A percentile compares a stretch with the other conserved stretches of the same genome.
Evolutionary conservation across 2,797 vertebrate genomes (phyloP).

Genomic region (Sebastes oblongus): DNA sequence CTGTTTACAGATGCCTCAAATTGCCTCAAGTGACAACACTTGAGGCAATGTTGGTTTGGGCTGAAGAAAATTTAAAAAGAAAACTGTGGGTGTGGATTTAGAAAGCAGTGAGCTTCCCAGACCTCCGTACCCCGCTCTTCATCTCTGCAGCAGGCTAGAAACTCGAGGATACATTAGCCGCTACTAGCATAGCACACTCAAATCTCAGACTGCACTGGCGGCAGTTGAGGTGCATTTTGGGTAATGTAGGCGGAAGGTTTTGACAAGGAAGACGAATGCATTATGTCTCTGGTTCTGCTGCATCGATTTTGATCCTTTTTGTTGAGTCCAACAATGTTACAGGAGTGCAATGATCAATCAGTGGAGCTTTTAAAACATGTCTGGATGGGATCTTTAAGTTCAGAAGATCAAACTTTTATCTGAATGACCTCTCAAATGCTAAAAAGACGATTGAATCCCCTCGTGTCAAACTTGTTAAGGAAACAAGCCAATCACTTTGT

Average conservation of each 20-base stretch:
- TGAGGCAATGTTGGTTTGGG: background rate
- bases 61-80: too few species aligned
- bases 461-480: background rate
- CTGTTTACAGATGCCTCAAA: background rate
- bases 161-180: background rate
- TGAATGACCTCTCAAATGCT: background rate
- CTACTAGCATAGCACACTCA: background rate
- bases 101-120: background rate
- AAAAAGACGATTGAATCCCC: background rate
- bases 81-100: background rate
- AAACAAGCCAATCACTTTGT: slow-evolving; percentile 1
- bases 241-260: background rate
- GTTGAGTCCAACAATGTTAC: background rate
- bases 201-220: background rate
- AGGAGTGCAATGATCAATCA: background rate
- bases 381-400: background rate
- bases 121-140: background rate
- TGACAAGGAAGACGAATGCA: too few species aligned
- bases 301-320: background rate
- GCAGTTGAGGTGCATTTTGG: background rate
- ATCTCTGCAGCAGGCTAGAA: background rate
- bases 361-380: background rate
- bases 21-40: background rate
- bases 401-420: background rate
- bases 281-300: background rate